phyloP scores from a whole-genome alignment of 2,888 invertebrate genomes.

The Schizaphis graminum region DNA sequence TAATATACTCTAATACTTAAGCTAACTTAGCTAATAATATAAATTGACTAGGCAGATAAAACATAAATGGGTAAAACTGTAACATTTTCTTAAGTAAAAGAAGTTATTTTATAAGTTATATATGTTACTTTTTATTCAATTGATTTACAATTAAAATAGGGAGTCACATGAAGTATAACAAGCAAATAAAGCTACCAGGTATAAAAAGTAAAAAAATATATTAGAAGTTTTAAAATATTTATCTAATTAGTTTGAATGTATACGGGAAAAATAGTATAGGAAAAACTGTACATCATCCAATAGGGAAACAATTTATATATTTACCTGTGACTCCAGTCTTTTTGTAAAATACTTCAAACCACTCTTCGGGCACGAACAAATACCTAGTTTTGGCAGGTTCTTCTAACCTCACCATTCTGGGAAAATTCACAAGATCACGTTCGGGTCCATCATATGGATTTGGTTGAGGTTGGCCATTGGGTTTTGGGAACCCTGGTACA shows the following conservation, averaged over 20 bases:
- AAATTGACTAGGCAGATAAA: not conserved
- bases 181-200: not conserved
- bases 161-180: not conserved
- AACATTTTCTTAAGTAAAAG: not conserved
- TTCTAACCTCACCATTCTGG: conserved; percentile 79
- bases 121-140: not conserved
- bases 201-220: not conserved
- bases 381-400: conserved; percentile 82
- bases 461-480: conserved; percentile 66
- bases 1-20: not conserved
- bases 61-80: not conserved
- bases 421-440: conserved; percentile 82
- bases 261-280: not conserved
- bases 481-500: conserved; percentile 61
- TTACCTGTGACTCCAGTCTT: conserved; percentile 87
- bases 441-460: conserved; percentile 74
- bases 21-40: not conserved
- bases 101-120: not conserved
- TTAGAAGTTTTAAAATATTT: not conserved
- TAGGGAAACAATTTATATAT: not conserved
- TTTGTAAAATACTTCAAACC: conserved; percentile 94
- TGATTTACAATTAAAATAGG: not conserved
- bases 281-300: not conserved
- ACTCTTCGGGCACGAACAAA: conserved; percentile 94
- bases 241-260: not conserved